Conservation (phyloP, 2,113 vertebrate species). For the Periophthalmus modestus region DNA sequence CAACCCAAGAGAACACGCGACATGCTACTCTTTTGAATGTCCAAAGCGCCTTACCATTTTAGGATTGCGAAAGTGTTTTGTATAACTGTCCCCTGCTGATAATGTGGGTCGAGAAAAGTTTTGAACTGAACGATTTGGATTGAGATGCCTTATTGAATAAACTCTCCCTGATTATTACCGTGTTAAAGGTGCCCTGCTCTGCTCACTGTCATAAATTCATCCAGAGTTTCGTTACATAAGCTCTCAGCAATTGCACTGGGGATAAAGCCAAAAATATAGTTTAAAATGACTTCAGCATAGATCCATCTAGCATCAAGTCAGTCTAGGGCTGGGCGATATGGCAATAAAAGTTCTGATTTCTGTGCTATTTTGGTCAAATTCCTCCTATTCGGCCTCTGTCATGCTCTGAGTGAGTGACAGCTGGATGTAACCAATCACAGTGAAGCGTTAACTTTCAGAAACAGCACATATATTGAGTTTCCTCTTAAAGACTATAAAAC, state of each 20-base stretch:
- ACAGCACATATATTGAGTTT: no score
- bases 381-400: no score
- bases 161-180: slow-evolving; percentile 18
- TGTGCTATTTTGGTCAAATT: no score
- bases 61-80: slow-evolving; percentile 40
- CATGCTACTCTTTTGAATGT: slow-evolving; percentile 50
- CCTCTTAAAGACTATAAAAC: no score
- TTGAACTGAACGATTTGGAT: slow-evolving; percentile 46
- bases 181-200: slow-evolving; percentile 2
- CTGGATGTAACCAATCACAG: no score
- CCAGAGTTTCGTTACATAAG: neutral
- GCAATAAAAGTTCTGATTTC: no score
- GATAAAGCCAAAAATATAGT: no score
- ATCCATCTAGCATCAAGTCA: no score
- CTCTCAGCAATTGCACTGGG: neutral
- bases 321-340: no score
- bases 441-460: no score
- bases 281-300: no score
- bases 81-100: slow-evolving; percentile 21
- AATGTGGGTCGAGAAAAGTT: slow-evolving; percentile 30
- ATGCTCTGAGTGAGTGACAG: no score
- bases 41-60: slow-evolving; percentile 69
- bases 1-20: neutral
- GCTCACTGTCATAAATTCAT: neutral
- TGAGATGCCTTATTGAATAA: slow-evolving; percentile 68